Conservation (phyloP, 2,888 invertebrate genomes). For the Brachynemurus nebulosus region DNA sequence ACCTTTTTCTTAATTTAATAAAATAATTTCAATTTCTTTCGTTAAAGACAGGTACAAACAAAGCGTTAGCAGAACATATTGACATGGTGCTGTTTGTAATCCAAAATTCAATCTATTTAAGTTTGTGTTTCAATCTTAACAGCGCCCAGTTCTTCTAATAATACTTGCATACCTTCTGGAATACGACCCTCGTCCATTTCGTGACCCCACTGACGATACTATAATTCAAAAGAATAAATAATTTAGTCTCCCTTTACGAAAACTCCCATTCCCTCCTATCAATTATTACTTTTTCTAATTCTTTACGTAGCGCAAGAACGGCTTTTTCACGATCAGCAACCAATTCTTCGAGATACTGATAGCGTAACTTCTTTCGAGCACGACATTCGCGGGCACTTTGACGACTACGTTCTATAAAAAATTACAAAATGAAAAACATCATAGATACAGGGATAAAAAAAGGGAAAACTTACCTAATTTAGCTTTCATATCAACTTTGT, state of each 20-base stretch:
- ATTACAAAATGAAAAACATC: too few relatives aligned
- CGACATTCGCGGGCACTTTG: conserved; percentile 96
- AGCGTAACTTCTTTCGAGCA: conserved; percentile 89
- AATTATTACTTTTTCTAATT: conserved; percentile 74
- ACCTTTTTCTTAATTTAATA: too few relatives aligned
- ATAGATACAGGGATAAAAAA: too few relatives aligned
- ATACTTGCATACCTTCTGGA: conserved; percentile 62
- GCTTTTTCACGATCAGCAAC: conserved; percentile 89
- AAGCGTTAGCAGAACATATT: too few relatives aligned
- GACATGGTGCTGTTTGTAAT: too few relatives aligned
- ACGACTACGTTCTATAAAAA: conserved; percentile 71
- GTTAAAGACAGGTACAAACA: too few relatives aligned
- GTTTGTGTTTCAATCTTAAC: conserved; percentile 45
- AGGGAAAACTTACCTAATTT: conserved; percentile 59
- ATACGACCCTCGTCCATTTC: conserved; percentile 69
- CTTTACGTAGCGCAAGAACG: conserved; percentile 71
- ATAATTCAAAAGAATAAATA: conserved; percentile 27
- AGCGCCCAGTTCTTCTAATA: conserved; percentile 60
- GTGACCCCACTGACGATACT: conserved; percentile 69
- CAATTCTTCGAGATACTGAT: conserved; percentile 92
- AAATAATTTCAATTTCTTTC: too few relatives aligned
- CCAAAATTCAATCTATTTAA: too few relatives aligned
- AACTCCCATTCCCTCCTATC: too few relatives aligned
- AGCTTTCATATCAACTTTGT: conserved; percentile 87
- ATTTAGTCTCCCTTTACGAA: conserved; percentile 1